Evolutionary conservation across 2,888 invertebrate genomes (phyloP).

Genomic region (Rhogogaster chlorosoma): DNA sequence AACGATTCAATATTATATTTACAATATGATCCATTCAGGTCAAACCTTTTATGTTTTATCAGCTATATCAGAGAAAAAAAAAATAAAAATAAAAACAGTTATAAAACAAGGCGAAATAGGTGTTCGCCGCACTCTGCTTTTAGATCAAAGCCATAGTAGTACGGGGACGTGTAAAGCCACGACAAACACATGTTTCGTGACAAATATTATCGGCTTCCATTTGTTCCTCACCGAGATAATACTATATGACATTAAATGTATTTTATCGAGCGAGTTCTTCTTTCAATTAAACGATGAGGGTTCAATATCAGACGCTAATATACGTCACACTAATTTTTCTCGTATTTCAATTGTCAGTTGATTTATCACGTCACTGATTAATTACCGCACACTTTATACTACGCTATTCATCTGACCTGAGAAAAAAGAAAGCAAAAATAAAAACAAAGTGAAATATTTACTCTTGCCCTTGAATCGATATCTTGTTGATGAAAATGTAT

Average conservation of each 20-base stretch:
- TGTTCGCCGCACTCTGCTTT: background rate
- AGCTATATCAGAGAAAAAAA: background rate
- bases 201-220: background rate
- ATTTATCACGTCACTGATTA: background rate
- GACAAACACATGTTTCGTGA: background rate
- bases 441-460: too few species aligned
- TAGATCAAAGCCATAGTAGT: background rate
- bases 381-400: too few species aligned
- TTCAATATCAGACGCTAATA: background rate
- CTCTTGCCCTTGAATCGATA: too few species aligned
- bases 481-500: too few species aligned
- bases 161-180: background rate
- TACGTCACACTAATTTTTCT: background rate
- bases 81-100: background rate
- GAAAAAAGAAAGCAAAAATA: too few species aligned
- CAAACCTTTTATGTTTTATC: conserved; percentile 16
- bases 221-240: background rate
- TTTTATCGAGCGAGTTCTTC: background rate
- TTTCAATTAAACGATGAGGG: background rate
- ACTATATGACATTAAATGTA: background rate
- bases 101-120: background rate
- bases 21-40: background rate
- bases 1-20: background rate
- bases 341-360: background rate
- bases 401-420: too few species aligned